A percentile compares a stretch with the other conserved stretches of the same genome.
phyloP scores from a whole-genome alignment of 2,113 vertebrate species.

The Syrmaticus mikado region DNA sequence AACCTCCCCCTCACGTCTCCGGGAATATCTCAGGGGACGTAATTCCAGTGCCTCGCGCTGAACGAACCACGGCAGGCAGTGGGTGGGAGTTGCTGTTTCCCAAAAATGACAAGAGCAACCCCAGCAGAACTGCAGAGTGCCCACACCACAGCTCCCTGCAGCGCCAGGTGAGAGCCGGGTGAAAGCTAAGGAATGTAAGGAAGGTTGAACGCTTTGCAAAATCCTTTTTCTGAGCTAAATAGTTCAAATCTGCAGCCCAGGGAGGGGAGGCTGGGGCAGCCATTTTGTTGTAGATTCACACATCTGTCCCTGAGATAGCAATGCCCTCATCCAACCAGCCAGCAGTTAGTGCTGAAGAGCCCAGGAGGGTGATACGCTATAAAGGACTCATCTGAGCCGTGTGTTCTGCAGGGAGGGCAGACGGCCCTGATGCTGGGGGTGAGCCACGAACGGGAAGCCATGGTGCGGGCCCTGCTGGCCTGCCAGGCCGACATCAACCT shows the following conservation, averaged over 20 bases:
- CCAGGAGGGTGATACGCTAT: too few relatives aligned
- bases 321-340: background rate
- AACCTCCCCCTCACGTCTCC: background rate
- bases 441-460: constrained; percentile 79
- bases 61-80: fast-evolving
- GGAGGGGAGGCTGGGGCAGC: background rate
- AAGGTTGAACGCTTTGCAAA: background rate
- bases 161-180: background rate
- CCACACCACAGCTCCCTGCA: background rate
- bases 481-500: constrained; percentile 81
- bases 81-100: fast-evolving
- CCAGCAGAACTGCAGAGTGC: fast-evolving
- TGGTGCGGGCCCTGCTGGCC: constrained; percentile 79
- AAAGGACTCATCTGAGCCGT: background rate
- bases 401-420: constrained; percentile 77
- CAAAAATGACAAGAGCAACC: background rate
- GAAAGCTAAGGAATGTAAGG: background rate
- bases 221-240: background rate
- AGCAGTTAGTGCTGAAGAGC: background rate
- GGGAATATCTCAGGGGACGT: fast-evolving
- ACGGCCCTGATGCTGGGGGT: constrained; percentile 83
- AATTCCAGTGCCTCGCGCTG: fast-evolving
- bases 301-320: background rate
- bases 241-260: background rate
- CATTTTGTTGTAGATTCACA: fast-evolving